These are phyloP conservation scores for Cheirogaleus major DNA, from an alignment of 2,797 vertebrate species.

Conservation along the genomic window DNA sequence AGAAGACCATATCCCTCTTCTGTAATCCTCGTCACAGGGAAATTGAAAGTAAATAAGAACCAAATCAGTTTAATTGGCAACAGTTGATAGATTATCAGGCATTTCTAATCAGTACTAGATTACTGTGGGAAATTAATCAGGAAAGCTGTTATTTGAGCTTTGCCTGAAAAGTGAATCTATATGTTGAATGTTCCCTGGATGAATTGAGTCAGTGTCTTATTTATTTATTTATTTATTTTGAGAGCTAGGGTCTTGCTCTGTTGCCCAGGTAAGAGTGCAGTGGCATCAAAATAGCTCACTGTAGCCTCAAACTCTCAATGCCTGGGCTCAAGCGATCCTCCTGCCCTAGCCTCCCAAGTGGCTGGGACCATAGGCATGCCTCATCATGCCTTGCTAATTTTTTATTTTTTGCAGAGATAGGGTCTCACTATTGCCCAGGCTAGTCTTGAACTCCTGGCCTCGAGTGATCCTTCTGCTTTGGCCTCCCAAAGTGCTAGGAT, in stretches of 20 bases:
- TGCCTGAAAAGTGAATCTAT: not conserved
- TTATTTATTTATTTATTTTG: not conserved
- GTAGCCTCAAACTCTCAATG: not conserved
- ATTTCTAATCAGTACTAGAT: not conserved
- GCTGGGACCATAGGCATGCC: not conserved
- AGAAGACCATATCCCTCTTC: not conserved
- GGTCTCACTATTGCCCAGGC: not conserved
- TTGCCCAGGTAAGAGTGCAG: not conserved
- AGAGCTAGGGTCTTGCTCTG: not conserved
- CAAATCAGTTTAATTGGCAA: not conserved
- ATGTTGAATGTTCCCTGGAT: not conserved
- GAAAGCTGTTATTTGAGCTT: not conserved
- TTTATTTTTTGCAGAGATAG: not conserved
- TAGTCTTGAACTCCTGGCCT: not conserved
- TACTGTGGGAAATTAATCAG: not conserved
- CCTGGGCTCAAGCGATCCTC: not conserved
- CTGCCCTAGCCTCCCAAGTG: not conserved
- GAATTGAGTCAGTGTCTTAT: not conserved
- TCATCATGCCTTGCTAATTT: not conserved
- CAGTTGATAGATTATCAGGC: not conserved
- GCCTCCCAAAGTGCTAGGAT: not conserved
- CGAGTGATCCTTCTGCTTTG: not conserved
- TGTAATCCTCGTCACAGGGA: not conserved
- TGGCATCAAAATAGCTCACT: not conserved
- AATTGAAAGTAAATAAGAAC: not conserved